These are phyloP conservation scores for Brachyalestes nurse DNA, from an alignment of 2,797 vertebrate genomes.

Conservation along the genomic window DNA sequence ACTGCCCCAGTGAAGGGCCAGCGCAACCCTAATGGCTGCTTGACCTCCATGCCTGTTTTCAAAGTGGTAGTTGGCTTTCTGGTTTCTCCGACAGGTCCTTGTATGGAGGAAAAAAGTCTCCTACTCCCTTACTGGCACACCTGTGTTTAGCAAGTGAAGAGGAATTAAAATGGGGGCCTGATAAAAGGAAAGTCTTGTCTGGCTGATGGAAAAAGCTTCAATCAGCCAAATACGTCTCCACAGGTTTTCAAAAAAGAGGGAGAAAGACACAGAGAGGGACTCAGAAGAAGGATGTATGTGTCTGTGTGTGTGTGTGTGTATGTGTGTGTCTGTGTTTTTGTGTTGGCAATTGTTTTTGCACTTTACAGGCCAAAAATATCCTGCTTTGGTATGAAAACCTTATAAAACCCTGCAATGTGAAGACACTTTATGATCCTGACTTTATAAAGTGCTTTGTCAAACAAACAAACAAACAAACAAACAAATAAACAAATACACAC, in stretches of 20 bases:
- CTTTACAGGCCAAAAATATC: no score
- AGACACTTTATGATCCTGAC: no score
- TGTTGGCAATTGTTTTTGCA: no score
- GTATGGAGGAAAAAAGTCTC: background rate
- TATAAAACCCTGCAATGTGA: no score
- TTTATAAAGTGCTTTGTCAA: no score
- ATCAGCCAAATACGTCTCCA: conserved; percentile 40
- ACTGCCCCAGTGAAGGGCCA: conserved; percentile 38
- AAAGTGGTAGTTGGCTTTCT: conserved; percentile 43
- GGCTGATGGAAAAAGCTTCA: conserved; percentile 35
- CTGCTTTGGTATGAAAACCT: no score
- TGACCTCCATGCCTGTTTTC: conserved; percentile 50
- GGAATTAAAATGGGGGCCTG: conserved; percentile 55
- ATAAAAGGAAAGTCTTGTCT: conserved; percentile 53
- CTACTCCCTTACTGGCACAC: conserved; percentile 1
- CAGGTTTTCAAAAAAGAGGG: conserved; percentile 34
- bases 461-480: no score
- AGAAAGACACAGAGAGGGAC: background rate
- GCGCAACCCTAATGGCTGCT: conserved; percentile 45
- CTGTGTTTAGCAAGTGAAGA: conserved; percentile 48
- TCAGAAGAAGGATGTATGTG: no score
- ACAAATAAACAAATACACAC: no score
- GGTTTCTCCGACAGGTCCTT: conserved; percentile 15
- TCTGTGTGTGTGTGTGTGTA: no score
- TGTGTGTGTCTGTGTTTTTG: no score